These are phyloP conservation scores for Steinernema feltiae DNA, from an alignment of 1,140 invertebrate species.

Conservation along the genomic window DNA sequence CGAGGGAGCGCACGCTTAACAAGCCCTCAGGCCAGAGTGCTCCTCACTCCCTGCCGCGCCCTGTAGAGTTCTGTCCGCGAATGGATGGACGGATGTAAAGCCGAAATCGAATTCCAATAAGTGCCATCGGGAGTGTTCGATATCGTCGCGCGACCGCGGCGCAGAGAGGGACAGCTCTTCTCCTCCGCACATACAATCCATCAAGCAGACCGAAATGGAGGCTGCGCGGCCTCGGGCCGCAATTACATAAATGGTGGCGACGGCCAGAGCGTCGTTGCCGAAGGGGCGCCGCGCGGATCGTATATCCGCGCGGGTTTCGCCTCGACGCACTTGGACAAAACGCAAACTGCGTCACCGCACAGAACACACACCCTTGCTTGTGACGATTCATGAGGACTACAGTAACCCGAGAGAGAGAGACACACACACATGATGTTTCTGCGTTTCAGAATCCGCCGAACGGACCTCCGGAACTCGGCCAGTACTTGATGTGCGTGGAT, in stretches of 20 bases:
- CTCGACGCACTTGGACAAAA: background rate
- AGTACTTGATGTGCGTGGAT: slow-evolving; percentile 54
- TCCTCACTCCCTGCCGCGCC: background rate
- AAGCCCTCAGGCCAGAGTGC: background rate
- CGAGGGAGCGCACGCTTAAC: too few relatives aligned
- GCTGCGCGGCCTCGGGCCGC: background rate
- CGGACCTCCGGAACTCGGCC: slow-evolving; percentile 36
- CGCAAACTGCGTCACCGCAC: background rate
- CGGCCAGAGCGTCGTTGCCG: background rate
- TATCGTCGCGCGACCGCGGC: background rate
- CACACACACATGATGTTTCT: background rate
- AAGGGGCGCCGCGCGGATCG: slow-evolving; percentile 7
- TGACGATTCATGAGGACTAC: background rate
- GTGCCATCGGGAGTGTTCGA: slow-evolving; percentile 3
- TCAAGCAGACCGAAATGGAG: slow-evolving; percentile 12
- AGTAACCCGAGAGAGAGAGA: background rate
- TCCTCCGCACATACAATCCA: background rate
- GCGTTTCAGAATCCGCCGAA: slow-evolving; percentile 17
- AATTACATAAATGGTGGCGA: slow-evolving; percentile 13
- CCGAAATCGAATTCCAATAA: slow-evolving; percentile 14
- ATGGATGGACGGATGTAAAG: background rate
- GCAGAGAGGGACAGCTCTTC: background rate
- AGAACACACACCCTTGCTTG: too few relatives aligned
- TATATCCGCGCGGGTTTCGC: background rate
- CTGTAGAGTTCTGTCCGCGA: background rate